Conservation (phyloP, 2,888 invertebrate species). For the Subacronicta megacephala region DNA sequence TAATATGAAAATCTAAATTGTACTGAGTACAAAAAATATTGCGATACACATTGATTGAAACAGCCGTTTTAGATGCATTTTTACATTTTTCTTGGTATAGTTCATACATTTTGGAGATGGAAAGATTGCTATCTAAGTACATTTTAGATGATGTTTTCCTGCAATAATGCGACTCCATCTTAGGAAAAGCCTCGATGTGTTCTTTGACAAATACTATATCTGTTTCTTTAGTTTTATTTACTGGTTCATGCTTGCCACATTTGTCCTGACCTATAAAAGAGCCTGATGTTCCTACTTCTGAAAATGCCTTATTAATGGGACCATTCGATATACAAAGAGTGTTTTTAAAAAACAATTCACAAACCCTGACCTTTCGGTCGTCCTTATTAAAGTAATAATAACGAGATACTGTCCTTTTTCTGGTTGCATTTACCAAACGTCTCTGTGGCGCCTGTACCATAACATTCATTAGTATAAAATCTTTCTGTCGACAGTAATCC, state of each 20-base stretch:
- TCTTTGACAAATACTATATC: conserved; percentile 1
- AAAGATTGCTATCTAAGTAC: conserved; percentile 5
- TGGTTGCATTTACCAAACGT: neutral
- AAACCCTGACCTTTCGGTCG: neutral
- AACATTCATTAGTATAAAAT: conserved; percentile 6
- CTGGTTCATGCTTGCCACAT: conserved; percentile 1
- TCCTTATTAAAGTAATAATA: conserved; percentile 2
- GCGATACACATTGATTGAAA: no score
- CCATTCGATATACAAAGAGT: conserved; percentile 5
- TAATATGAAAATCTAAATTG: no score
- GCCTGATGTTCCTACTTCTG: neutral
- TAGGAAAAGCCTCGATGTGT: conserved; percentile 5
- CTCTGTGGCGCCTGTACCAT: conserved; percentile 4
- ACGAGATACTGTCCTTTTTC: neutral
- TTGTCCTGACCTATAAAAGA: conserved; percentile 4
- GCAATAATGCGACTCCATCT: conserved; percentile 6
- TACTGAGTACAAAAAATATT: no score
- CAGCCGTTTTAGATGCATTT: no score
- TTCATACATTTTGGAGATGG: neutral
- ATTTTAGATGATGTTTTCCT: conserved; percentile 7
- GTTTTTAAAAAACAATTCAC: conserved; percentile 1
- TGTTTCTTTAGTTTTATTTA: no score
- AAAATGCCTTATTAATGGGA: conserved; percentile 3
- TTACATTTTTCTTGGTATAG: no score
- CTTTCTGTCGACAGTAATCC: conserved; percentile 2